phyloP scores from a whole-genome alignment of 1,140 invertebrate genomes.

The Plectrocnemia conspersa region DNA sequence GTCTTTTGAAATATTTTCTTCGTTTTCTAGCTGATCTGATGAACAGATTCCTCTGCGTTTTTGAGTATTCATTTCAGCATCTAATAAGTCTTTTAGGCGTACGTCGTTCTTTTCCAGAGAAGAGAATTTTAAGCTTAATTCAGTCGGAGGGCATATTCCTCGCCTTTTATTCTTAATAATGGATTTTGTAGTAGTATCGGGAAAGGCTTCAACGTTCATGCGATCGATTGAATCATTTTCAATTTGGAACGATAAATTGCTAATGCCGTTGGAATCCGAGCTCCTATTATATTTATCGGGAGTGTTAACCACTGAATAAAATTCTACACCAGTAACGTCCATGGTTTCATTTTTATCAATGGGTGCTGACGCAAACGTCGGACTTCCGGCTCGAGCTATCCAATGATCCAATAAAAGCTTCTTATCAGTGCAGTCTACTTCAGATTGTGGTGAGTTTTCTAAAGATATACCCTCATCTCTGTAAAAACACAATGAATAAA shows the following conservation, averaged over 20 bases:
- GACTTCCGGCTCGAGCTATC: slow-evolving; percentile 48
- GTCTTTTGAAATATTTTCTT: slow-evolving; percentile 34
- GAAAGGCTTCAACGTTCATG: slow-evolving; percentile 15
- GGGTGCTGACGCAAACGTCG: slow-evolving; percentile 47
- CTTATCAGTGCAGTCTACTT: slow-evolving; percentile 48
- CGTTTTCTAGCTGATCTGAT: slow-evolving; percentile 46
- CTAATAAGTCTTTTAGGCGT: slow-evolving; percentile 12
- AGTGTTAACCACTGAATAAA: slow-evolving; percentile 49
- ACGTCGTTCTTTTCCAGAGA: slow-evolving; percentile 38
- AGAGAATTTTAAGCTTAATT: slow-evolving; percentile 44
- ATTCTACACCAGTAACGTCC: slow-evolving; percentile 46
- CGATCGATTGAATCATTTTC: slow-evolving; percentile 26
- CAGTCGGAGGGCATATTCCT: slow-evolving; percentile 46
- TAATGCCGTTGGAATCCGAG: slow-evolving; percentile 19
- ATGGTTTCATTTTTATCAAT: slow-evolving; percentile 40
- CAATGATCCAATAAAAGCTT: slow-evolving; percentile 51
- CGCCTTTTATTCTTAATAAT: slow-evolving; percentile 42
- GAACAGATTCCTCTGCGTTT: slow-evolving; percentile 56
- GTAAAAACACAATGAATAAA: slow-evolving; percentile 12
- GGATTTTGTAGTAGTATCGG: slow-evolving; percentile 8
- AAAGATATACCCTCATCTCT: slow-evolving; percentile 24
- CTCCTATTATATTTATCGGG: slow-evolving; percentile 29
- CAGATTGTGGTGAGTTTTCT: slow-evolving; percentile 31
- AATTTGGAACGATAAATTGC: slow-evolving; percentile 29
- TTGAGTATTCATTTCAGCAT: slow-evolving; percentile 44